Evolutionary conservation across 2,113 vertebrate species (phyloP).

Genomic region (Pelusios castaneus): DNA sequence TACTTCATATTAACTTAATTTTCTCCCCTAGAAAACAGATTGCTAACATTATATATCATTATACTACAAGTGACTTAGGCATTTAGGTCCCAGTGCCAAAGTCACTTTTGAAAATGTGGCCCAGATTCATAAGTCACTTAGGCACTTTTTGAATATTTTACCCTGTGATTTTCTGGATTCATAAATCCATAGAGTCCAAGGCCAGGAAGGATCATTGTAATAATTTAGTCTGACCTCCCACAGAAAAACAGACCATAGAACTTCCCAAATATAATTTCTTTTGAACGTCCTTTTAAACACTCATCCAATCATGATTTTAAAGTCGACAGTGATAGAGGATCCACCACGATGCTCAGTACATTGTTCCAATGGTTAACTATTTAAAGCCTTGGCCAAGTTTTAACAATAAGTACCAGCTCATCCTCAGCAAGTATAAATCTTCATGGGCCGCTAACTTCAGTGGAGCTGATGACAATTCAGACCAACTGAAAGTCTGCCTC

Average conservation of each 20-base stretch:
- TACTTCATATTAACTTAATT: neutral
- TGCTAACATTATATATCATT: fast-evolving
- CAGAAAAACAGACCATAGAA: neutral
- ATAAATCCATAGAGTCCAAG: neutral
- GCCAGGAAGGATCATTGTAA: neutral
- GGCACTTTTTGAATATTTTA: neutral
- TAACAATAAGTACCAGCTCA: neutral
- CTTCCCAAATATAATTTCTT: neutral
- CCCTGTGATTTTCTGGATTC: neutral
- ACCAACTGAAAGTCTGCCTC: neutral
- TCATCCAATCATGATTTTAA: neutral
- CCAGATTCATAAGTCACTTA: neutral
- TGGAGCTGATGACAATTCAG: neutral
- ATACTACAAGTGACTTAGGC: neutral
- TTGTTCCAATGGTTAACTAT: neutral
- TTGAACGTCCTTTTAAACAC: neutral
- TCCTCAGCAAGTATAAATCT: neutral
- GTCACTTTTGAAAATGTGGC: neutral
- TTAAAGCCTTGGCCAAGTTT: neutral
- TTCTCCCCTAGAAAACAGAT: neutral
- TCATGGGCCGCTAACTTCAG: neutral
- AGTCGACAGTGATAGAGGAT: neutral
- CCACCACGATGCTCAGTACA: neutral
- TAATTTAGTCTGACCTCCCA: neutral
- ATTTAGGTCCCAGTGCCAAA: neutral